Evolutionary conservation across 2,888 invertebrate genomes (phyloP), one percentile per base, ranked within the genome.

Genomic region (Dorcus hopei): DNA sequence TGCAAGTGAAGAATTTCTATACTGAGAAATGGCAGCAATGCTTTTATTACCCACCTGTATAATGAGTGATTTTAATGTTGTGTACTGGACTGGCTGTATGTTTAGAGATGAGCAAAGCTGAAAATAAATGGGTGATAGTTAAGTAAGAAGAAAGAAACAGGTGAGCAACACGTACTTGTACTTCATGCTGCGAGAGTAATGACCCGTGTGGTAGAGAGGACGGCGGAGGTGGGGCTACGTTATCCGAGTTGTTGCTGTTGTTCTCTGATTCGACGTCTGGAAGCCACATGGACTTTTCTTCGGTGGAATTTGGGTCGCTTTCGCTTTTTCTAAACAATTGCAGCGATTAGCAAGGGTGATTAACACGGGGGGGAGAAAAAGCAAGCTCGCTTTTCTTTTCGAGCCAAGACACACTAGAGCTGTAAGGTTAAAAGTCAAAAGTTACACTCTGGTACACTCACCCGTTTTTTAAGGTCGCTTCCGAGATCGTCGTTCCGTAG

Each of bases 221-320:
- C 47, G 60, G 43, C 8, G 65, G 50, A 33, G 67, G 66, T 43
- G 62, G 61, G 16, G 57, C 58, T 9, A 63, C 55, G 57, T 67
- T 71, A 72, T 72, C 70, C 68, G 62, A 66, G 68, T 73, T 82
- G 77, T 61, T 74, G 73, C 62, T 73, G 76, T 76, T 81, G 81
- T 82, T 84, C 76, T 76, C 83, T 80, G 79, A 85, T 82, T 82
- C 86, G 68, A 71, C 81, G 77, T 74, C 80, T 75, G 79, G 88
- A 84, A 82, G 90, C 89, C 81, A 88, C 89, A 81, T 92, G 92
- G 80, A 90, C 87, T 82, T 93, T 93, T 84, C 90, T 87, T 85
- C 91, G 85, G 82, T 91, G 87, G 85, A 93, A 91, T 81, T 89
- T 89, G 81, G 89, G 86, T 80, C 85, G 84, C 81, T 83, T 85